phyloP scores from a whole-genome alignment of 2,888 invertebrate genomes.

The Amphipoea oculea region DNA sequence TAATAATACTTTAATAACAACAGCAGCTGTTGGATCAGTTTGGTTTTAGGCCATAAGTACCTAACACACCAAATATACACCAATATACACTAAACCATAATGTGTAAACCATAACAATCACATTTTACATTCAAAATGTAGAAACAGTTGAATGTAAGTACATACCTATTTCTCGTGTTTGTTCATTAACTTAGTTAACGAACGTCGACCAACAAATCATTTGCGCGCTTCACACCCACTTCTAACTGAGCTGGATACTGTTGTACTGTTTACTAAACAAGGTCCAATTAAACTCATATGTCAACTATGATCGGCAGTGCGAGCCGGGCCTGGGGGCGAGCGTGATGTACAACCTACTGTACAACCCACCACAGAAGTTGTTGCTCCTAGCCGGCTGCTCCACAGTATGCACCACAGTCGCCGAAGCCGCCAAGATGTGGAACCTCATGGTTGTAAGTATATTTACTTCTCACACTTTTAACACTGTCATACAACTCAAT shows the following conservation, averaged over 20 bases:
- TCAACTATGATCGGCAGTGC: constrained; percentile 92
- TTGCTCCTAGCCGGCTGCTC: constrained; percentile 99
- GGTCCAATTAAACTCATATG: constrained; percentile 46
- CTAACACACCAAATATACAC: neutral
- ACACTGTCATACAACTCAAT: constrained; percentile 24
- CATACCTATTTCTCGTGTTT: constrained; percentile 37
- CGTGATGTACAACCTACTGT: constrained; percentile 99
- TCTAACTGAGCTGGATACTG: constrained; percentile 40
- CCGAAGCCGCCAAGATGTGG: constrained; percentile 99
- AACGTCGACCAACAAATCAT: constrained; percentile 55
- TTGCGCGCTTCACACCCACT: constrained; percentile 45
- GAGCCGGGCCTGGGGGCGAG: constrained; percentile 99
- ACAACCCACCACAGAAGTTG: constrained; percentile 98
- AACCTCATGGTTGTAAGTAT: constrained; percentile 99
- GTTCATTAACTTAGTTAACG: constrained; percentile 47
- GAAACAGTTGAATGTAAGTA: constrained; percentile 29
- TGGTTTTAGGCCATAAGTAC: neutral
- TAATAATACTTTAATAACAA: neutral
- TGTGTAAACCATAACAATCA: constrained; percentile 2
- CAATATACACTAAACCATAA: neutral
- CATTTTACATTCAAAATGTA: constrained; percentile 38
- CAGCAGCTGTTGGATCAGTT: neutral
- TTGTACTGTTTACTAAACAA: constrained; percentile 47
- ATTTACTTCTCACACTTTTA: constrained; percentile 18
- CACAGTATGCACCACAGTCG: constrained; percentile 99